These are phyloP conservation scores for Menidia beryllina DNA, from an alignment of 2,113 vertebrate genomes.

Conservation along the genomic window DNA sequence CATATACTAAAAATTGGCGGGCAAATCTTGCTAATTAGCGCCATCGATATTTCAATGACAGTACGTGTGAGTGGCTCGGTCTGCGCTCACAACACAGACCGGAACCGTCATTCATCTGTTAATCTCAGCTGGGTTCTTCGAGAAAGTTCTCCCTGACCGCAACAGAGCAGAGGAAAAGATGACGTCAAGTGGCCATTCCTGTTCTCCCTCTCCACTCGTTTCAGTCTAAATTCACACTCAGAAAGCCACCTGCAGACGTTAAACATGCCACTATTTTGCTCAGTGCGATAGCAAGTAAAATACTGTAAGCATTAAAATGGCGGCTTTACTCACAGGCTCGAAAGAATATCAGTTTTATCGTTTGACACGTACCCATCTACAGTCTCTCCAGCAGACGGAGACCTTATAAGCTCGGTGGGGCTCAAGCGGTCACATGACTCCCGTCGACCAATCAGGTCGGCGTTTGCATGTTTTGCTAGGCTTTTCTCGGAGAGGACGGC, in stretches of 20 bases:
- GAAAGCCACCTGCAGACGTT: not conserved
- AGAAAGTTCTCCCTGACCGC: constrained; percentile 82
- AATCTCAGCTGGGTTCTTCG: constrained; percentile 60
- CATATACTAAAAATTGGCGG: constrained; percentile 20
- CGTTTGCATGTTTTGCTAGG: constrained; percentile 79
- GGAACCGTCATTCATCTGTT: not conserved
- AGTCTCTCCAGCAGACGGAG: constrained; percentile 67
- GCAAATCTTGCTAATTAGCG: not conserved
- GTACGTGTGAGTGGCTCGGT: not conserved
- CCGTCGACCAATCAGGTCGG: constrained; percentile 65
- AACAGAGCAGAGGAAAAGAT: constrained; percentile 80
- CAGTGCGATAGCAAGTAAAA: not conserved
- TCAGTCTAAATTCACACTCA: constrained; percentile 14
- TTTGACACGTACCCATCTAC: constrained; percentile 66
- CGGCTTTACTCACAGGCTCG: constrained; percentile 20
- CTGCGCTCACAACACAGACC: not conserved
- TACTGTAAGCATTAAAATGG: not conserved
- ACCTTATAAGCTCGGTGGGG: constrained; percentile 67
- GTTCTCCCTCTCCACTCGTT: constrained; percentile 46
- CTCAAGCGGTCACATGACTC: constrained; percentile 70
- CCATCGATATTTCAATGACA: not conserved
- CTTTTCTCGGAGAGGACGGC: constrained; percentile 80
- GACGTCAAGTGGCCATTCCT: constrained; percentile 81
- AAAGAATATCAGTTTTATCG: constrained; percentile 38
- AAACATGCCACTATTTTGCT: not conserved